Percentiles rank a stretch among this genome's conserved stretches.
Conservation (phyloP, 1,140 invertebrate genomes). For the Cotesia chilonis region DNA sequence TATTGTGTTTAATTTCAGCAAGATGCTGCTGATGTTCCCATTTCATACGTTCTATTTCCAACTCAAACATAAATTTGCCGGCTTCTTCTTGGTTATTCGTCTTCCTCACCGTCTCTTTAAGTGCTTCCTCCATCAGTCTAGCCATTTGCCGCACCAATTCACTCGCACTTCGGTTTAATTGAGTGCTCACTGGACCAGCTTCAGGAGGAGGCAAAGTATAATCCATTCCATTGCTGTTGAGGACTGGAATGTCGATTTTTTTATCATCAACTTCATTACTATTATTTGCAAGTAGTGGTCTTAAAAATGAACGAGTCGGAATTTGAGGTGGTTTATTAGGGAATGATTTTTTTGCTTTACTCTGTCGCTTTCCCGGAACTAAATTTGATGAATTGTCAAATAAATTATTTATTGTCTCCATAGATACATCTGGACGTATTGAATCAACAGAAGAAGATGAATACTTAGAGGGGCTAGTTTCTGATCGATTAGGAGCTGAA, state of each 20-base stretch:
- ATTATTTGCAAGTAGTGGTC: not conserved
- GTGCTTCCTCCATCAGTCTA: conserved; percentile 57
- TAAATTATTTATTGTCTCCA: not conserved
- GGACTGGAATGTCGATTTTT: conserved; percentile 47
- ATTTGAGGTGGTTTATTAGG: conserved; percentile 34
- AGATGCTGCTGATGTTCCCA: conserved; percentile 74
- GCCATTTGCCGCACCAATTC: conserved; percentile 57
- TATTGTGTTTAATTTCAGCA: conserved; percentile 71
- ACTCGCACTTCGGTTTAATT: conserved; percentile 54
- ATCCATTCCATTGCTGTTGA: conserved; percentile 36
- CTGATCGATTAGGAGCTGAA: not conserved
- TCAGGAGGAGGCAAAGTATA: conserved; percentile 59
- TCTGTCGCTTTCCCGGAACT: conserved; percentile 38
- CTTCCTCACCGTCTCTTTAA: conserved; percentile 55
- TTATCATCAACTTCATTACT: conserved; percentile 39
- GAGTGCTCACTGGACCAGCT: conserved; percentile 64
- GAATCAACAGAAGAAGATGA: conserved; percentile 4
- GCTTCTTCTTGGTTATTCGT: conserved; percentile 61
- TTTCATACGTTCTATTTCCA: conserved; percentile 73
- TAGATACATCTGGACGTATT: not conserved
- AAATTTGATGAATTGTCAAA: not conserved
- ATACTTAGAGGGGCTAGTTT: not conserved
- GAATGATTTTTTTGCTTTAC: conserved; percentile 57
- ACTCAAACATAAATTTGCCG: conserved; percentile 66
- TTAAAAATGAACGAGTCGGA: conserved; percentile 22